phyloP scores from a whole-genome alignment of 2,888 invertebrate species.

The Invenusta paracnida region DNA sequence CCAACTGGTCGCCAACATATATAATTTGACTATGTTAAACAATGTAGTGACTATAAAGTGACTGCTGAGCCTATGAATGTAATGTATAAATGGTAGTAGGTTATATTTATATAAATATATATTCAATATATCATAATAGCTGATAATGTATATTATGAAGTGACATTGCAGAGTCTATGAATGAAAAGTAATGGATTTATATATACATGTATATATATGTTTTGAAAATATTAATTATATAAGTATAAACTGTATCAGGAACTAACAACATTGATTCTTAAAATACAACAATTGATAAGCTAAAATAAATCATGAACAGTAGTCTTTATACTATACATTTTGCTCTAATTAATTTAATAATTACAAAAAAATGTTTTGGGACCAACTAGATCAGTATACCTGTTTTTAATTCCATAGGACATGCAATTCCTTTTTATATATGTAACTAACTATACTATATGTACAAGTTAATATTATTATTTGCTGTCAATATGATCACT shows the following conservation, averaged over 20 bases:
- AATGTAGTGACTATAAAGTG: not conserved
- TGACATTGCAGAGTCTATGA: not conserved
- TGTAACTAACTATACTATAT: too few species aligned
- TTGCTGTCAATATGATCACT: too few species aligned
- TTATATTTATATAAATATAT: not conserved
- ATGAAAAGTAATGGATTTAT: not conserved
- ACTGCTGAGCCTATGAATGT: not conserved
- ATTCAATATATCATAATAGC: not conserved
- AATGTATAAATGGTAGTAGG: not conserved
- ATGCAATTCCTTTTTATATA: too few species aligned
- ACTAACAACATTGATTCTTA: not conserved
- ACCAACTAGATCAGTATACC: too few species aligned
- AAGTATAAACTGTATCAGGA: not conserved
- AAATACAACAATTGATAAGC: not conserved
- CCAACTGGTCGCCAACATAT: too few species aligned
- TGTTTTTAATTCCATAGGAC: too few species aligned
- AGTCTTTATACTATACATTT: not conserved
- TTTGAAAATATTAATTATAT: not conserved
- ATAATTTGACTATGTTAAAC: not conserved
- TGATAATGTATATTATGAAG: not conserved
- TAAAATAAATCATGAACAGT: not conserved
- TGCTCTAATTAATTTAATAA: not conserved
- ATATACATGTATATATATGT: not conserved
- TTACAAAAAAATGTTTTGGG: not conserved
- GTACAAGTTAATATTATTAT: too few species aligned